phyloP scores from a whole-genome alignment of 2,113 vertebrate species.

The Macrotis lagotis region DNA sequence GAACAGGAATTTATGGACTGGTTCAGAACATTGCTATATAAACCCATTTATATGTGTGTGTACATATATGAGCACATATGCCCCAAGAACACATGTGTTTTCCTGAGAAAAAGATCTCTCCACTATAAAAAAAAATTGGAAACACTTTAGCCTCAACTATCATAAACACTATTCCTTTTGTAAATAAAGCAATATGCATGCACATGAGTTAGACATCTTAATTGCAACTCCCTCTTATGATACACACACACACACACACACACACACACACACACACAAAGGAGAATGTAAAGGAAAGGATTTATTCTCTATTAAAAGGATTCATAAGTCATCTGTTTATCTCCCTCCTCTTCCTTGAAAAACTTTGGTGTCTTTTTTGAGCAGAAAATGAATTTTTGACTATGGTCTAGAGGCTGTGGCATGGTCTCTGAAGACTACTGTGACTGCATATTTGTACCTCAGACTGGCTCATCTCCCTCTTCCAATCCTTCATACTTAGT shows the following conservation, averaged over 20 bases:
- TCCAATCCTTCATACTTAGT: no score
- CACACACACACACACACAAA: no score
- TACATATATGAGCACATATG: no score
- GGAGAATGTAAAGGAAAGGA: background rate
- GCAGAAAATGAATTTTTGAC: background rate
- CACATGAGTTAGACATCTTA: background rate
- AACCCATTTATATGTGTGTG: background rate
- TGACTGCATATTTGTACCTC: background rate
- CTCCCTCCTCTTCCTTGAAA: background rate
- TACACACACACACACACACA: background rate
- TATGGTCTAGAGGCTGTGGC: background rate
- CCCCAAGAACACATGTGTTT: no score
- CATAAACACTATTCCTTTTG: background rate
- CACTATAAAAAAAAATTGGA: background rate
- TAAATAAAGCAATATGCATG: background rate
- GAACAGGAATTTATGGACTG: background rate
- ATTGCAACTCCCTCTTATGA: background rate
- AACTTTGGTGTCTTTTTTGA: background rate
- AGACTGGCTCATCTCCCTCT: background rate
- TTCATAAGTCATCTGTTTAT: background rate
- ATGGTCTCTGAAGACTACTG: background rate
- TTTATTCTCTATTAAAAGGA: background rate
- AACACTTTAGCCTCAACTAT: background rate
- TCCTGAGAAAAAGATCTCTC: background rate
- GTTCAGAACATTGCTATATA: background rate